Conservation (phyloP, 2,797 vertebrate genomes). For the Stomatorhinus walkeri region DNA sequence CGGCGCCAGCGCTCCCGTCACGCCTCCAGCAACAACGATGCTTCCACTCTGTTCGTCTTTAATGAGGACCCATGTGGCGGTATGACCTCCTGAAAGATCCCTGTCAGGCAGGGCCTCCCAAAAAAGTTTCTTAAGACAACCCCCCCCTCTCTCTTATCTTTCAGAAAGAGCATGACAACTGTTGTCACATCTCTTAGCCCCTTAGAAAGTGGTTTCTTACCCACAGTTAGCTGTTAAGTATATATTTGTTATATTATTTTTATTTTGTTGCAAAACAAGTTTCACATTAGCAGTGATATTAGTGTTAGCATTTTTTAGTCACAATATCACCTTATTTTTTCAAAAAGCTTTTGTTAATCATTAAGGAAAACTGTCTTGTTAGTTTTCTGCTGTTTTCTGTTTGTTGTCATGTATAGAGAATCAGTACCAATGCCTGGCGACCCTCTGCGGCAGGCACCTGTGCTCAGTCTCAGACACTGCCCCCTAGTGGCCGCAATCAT, state of each 20-base stretch:
- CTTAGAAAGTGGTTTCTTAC: neutral
- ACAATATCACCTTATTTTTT: neutral
- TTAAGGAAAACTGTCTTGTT: neutral
- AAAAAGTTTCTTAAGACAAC: neutral
- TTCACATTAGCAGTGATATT: neutral
- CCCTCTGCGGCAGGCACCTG: neutral
- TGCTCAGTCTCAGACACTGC: neutral
- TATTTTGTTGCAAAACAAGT: neutral
- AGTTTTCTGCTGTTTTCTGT: neutral
- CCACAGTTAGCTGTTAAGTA: neutral
- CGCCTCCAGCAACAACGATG: constrained; percentile 52
- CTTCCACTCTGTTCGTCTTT: constrained; percentile 60
- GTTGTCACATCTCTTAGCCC: neutral
- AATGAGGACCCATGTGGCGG: constrained; percentile 66
- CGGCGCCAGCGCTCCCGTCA: constrained; percentile 65
- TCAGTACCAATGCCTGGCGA: neutral
- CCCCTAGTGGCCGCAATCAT: neutral
- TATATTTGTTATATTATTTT: neutral
- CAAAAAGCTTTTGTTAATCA: neutral
- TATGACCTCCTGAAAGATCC: constrained; percentile 29
- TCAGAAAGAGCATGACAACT: neutral
- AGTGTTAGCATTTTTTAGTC: neutral
- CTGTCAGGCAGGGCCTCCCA: neutral
- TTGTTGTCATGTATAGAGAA: neutral
- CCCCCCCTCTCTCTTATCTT: neutral